phyloP scores from a whole-genome alignment of 1,140 invertebrate species.

The Drosophila murphyi region DNA sequence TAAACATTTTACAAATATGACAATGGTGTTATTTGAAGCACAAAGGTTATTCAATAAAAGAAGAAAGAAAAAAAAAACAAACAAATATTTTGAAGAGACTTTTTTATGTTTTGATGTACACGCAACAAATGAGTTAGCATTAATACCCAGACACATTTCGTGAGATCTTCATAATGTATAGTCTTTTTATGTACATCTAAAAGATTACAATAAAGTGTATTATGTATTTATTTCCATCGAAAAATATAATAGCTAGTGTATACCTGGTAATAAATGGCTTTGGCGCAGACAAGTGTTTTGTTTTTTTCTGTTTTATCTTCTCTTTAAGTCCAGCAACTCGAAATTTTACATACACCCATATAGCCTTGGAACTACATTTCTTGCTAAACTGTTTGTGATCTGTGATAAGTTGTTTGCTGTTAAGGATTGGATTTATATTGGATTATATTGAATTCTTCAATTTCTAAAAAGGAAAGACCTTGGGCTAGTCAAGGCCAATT shows the following conservation, averaged over 20 bases:
- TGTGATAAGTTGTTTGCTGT: neutral
- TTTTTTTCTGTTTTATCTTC: too few species aligned
- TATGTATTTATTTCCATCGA: neutral
- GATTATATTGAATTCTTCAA: too few species aligned
- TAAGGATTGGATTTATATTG: neutral
- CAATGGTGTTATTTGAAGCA: neutral
- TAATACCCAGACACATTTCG: neutral
- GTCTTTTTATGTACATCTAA: neutral
- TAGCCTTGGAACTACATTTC: neutral
- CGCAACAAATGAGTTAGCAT: slow-evolving; percentile 4
- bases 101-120: neutral
- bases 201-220: neutral
- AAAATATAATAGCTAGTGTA: neutral
- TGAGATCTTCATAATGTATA: neutral
- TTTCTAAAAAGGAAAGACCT: too few species aligned
- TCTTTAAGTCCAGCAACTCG: too few species aligned
- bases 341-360: neutral
- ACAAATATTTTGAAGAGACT: neutral
- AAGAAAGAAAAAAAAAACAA: neutral
- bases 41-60: neutral
- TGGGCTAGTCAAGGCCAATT: too few species aligned
- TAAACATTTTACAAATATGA: neutral
- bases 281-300: neutral
- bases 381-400: neutral
- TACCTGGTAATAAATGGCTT: neutral